These are phyloP conservation scores for Drosophila barbarae DNA, from an alignment of 2,888 invertebrate genomes.

Conservation along the genomic window DNA sequence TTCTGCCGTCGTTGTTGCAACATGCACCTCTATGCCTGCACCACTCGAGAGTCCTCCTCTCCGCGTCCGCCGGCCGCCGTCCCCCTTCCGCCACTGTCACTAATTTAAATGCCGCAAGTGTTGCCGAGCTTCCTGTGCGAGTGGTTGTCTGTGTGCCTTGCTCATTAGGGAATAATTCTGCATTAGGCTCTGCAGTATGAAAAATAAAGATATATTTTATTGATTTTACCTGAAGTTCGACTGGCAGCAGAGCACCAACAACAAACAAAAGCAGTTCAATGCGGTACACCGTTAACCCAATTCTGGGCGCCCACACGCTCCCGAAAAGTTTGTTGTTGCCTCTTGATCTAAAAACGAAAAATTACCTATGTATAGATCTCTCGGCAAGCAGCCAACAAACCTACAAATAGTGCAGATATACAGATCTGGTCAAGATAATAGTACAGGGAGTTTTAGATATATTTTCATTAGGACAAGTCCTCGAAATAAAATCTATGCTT, in stretches of 20 bases:
- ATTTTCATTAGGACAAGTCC: neutral
- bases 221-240: conserved; percentile 66
- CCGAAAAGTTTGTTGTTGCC: conserved; percentile 49
- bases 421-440: conserved; percentile 1
- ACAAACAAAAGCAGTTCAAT: conserved; percentile 26
- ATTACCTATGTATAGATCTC: conserved; percentile 30
- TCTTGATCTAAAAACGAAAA: conserved; percentile 43
- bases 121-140: conserved; percentile 67
- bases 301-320: conserved; percentile 47
- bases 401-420: conserved; percentile 18
- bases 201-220: conserved; percentile 39
- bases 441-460: neutral
- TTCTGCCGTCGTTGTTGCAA: conserved; percentile 53
- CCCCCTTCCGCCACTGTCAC: conserved; percentile 33
- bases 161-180: conserved; percentile 69
- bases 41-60: conserved; percentile 58
- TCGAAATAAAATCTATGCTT: neutral
- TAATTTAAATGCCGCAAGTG: conserved; percentile 72
- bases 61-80: conserved; percentile 2
- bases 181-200: conserved; percentile 45
- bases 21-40: conserved; percentile 55
- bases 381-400: conserved; percentile 53
- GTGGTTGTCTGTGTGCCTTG: conserved; percentile 30
- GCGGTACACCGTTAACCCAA: conserved; percentile 56
- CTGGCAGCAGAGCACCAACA: conserved; percentile 9